Percentiles rank a stretch among this genome's conserved stretches.
Conservation (phyloP, 2,113 vertebrate species). For the Pachycephala philippinensis region DNA sequence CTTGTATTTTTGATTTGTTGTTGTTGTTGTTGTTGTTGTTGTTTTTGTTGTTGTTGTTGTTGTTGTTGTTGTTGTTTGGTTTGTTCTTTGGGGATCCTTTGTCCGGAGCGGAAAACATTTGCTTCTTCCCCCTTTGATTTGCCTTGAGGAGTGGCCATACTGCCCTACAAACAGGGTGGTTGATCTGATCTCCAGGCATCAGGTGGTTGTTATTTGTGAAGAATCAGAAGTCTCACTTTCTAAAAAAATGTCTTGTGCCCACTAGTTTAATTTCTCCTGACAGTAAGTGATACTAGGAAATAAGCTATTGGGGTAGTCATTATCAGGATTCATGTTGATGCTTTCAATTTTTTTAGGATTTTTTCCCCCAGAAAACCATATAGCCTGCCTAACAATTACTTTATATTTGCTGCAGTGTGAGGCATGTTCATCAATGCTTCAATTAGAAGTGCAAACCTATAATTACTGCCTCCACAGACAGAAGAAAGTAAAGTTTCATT, state of each 20-base stretch:
- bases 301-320: background rate
- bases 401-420: constrained; percentile 30
- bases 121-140: background rate
- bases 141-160: accelerated
- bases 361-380: background rate
- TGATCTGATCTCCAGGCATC: background rate
- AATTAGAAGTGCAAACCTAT: constrained; percentile 41
- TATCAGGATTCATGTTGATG: background rate
- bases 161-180: background rate
- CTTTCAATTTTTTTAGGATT: background rate
- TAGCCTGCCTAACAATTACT: constrained; percentile 17
- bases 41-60: background rate
- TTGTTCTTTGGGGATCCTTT: background rate
- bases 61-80: background rate
- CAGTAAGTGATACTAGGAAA: background rate
- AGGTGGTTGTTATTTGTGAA: background rate
- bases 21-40: background rate
- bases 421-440: constrained; percentile 27
- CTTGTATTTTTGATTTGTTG: no score
- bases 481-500: constrained; percentile 40
- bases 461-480: constrained; percentile 27
- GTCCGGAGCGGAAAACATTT: background rate
- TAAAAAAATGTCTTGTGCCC: background rate
- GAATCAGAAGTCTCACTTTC: background rate
- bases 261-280: background rate